Base-by-base conservation (phyloP, 2,113 vertebrate species). In the Epinephelus cyanopodus region DNA sequence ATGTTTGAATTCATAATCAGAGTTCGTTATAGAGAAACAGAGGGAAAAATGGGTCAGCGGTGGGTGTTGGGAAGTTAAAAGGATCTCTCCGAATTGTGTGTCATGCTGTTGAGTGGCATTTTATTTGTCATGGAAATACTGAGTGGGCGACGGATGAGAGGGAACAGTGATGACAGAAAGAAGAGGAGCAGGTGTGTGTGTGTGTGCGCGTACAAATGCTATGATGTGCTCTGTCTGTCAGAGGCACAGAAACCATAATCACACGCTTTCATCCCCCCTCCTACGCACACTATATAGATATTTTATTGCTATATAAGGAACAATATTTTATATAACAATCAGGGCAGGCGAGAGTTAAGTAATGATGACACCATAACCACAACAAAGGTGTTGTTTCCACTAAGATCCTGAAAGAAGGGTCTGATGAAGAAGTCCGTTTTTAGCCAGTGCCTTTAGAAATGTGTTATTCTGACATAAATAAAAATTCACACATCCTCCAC, bases 61-160 rank as follows among this genome's bases (percentile, higher is more conserved):
- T 87, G 79, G 84, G 90, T 82, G 90, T 79, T 77, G 58, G 76
- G 50, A 11, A 82, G 71, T 74, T 79, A 71, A 84, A 87, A 84
- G 81, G 63, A 85, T 85, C 76, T 70, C 74, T 82, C 52, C 58
- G 79, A 81, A 83, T 73, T 58, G 29, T 65, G 73, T 56, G 79
- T 57, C 52, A 52, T 53, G 74, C 75, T 60, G 29, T 58, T 50
- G 83, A 88, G 84, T 83, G 74, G 47, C 63, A 45, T 81, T 85
- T 81, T 85, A 68, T 89, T 90, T 90, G 86, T 89, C 70, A 90
- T 87, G 86, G 79, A 89, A 87, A 90, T 81, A 53, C 5, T 0
- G 79, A 84, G 90, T 90, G 84, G 82, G 90, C 3, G 67, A 62
- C 1, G 25, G 73, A 84, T 76, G 66, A 85, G 81, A 83, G 80